Evolutionary conservation across 2,113 vertebrate genomes (phyloP), one percentile per base, ranked within the genome.

Genomic region (Chaetura pelagica): DNA sequence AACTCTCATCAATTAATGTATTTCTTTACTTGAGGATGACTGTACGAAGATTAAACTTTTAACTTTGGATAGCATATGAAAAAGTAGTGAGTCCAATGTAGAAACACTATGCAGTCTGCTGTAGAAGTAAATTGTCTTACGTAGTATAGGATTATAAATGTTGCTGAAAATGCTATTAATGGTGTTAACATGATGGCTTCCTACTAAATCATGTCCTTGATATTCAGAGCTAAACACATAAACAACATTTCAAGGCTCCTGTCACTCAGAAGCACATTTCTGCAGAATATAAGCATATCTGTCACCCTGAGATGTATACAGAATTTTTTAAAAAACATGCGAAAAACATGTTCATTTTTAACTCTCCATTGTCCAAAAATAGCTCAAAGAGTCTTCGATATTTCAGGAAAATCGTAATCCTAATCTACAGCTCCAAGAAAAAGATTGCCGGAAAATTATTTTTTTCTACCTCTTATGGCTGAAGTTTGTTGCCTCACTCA

Each of bases 181-280:
- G 87, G 89, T 96, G 95, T 93, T 97, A 97, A 97, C 92, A 93
- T 84, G 74, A 91, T 96, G 78, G 62, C 35, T 68, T 97, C 74
- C 58, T 88, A 90, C 62, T 94, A 93, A 91, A 97, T 94, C 90
- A 90, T 90, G 78, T 86, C 84, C 74, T 97, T 92, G 93, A 95
- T 91, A 96, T 82, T 96, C 85, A 86, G 74, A 98, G 94, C 96
- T 94, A 97, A 96, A 94, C 89, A 91, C 67, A 90, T 93, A 97
- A 97, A 96, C 71, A 92, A 80, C 21, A 16, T 97, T 97, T 92
- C 88, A 97, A 94, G 96, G 93, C 84, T 96, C 66, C 91, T 95
- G 94, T 95, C 97, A 95, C 88, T 94, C 96, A 96, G 96, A 95
- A 74, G 10, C 40, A 89, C 24, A 89, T 91, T 97, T 95, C 82